Base-by-base conservation (phyloP, 2,797 vertebrate species). In the Danio choprae region DNA sequence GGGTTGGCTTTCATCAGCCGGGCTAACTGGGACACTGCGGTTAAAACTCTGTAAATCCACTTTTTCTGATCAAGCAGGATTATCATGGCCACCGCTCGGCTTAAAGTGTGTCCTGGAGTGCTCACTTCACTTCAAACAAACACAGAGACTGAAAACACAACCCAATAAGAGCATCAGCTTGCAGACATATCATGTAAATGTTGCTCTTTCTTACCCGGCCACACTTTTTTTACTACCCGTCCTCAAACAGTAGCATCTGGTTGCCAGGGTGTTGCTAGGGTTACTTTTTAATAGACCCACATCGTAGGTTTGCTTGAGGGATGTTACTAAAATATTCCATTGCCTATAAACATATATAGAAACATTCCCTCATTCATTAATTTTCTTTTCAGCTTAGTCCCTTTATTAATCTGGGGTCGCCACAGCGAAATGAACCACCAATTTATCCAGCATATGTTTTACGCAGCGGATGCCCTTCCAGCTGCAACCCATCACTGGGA, bases 31-130 rank as follows among this genome's bases (percentile, higher is more conserved):
- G 88, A 84, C 82, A 87, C 56, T 73, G 43, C 65, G 51, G 84
- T 69, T 68, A 71, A 76, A 78, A 74, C 65, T 51, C 68, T 20
- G 15, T 38, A 87, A 90, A 90, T 88, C 86, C 87, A 89, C 86
- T 87, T 85, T 85, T 89, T 81, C 85, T 85, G 81, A 86, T 89
- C 81, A 89, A 88, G 85, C 74, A 86, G 89, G 89, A 91, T 91
- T 91, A 89, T 88, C 84, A 62, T 82, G 79, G 85, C 59, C 86
- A 79, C 53, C 44, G 40, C 77, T 58, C 59, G 81, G 86, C 90
- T 91, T 88, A 90, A 77, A 85, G 88, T 73, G 68, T 86, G 87
- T 81, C 86, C 89, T 77, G 53, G 16, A 88, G 79, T 82, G 74
- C 79, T 88, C 56, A 81, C 81, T 89, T 88, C 68, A 79, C 68